Base-by-base conservation (phyloP, 2,888 invertebrate species). In the Hypolimnas misippus region DNA sequence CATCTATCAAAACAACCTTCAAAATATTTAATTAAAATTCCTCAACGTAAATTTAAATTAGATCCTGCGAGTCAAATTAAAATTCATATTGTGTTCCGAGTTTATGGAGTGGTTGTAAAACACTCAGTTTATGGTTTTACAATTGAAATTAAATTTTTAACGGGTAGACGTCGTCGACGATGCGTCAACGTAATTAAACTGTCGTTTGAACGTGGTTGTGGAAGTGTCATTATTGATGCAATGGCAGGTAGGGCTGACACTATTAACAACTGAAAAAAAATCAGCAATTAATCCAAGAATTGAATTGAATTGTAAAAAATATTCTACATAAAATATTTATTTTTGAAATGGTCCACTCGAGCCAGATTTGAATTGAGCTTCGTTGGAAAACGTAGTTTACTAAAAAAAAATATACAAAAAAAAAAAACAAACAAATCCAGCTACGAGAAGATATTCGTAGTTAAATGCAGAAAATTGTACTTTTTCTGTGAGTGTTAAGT, bases 191-290 rank as follows among this genome's bases (percentile, higher is more conserved):
- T 73, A 77, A 80, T 81, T 77, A 78, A 72, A 73, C 61, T 66
- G 68, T 75, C 73, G 69, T 78, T 77, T 79, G 74, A 76, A 64
- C 63, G 65, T 58, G 66, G 71, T 69, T 67, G 67, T 70, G 69
- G 17, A 63, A 59, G 63, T 69, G 69, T 73, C 68, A 73, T 74
- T 74, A 75, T 65, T 73, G 70, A 73, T 76, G 77, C 74, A 78
- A 72, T 77, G 78, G 73, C 75, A 76, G 68, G 10, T 50, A 78
- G 79, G 77, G 77, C 35, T 78, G 75, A 31, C 70, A 63, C 19
- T 33, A 25, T 8, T 1, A 19, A 6, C 19, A 19, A 19, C n/a
- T 2, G 33, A 33, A 33, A 33, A 10, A 2, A 2, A 33, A 33
- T 7, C 12, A n/a, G n/a, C 0, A 33, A 33, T 33, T 33, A 10